A percentile compares a stretch with the other conserved stretches of the same genome.
Evolutionary conservation across 1,140 invertebrate species (phyloP).

Genomic region (Cardiocondyla obscurior): DNA sequence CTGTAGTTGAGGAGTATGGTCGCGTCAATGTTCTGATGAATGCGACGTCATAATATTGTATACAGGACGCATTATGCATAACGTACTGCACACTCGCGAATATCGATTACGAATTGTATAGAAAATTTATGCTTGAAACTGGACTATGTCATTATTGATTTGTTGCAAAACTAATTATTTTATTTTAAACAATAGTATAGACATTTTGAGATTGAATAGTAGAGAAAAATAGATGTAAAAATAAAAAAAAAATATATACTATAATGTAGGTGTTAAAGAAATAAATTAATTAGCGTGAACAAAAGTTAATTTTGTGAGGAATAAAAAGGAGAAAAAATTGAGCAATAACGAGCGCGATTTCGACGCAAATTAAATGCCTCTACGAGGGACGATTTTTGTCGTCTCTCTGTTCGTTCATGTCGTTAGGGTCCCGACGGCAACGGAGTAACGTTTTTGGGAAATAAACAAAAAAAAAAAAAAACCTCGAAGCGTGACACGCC

Average conservation of each 20-base stretch:
- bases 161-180: not conserved
- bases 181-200: not conserved
- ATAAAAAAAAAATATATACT: not conserved
- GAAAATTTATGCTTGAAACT: slow-evolving; percentile 20
- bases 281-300: not conserved
- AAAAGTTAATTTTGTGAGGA: not conserved
- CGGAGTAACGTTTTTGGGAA: slow-evolving; percentile 22
- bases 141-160: not conserved
- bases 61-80: slow-evolving; percentile 12
- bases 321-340: slow-evolving; percentile 3
- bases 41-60: slow-evolving; percentile 11
- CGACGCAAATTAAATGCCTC: slow-evolving; percentile 34
- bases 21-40: slow-evolving; percentile 27
- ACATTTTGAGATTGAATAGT: not conserved
- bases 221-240: not conserved
- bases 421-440: not conserved
- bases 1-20: slow-evolving; percentile 27
- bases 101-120: not conserved
- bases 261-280: too few species aligned
- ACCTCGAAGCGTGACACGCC: slow-evolving; percentile 11
- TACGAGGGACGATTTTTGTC: not conserved
- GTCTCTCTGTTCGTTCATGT: not conserved
- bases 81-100: not conserved
- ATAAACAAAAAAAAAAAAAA: slow-evolving; percentile 43
- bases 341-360: not conserved